Conservation (phyloP, 2,888 invertebrate genomes). For the Clivina fossor region DNA sequence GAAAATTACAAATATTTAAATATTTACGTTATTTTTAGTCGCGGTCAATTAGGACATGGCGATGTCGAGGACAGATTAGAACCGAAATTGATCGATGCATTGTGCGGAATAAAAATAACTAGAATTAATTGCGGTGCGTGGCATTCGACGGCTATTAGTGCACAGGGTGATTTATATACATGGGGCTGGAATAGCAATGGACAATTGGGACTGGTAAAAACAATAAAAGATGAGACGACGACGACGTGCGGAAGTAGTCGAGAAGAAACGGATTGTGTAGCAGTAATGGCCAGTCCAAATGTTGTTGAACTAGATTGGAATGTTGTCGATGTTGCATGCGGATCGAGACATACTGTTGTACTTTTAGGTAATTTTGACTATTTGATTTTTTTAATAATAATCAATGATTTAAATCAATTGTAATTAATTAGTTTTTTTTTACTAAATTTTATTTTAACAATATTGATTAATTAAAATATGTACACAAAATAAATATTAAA, state of each 20-base stretch:
- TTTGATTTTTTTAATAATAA: no score
- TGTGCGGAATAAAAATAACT: conserved; percentile 73
- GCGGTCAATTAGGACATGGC: conserved; percentile 86
- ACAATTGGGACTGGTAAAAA: conserved; percentile 73
- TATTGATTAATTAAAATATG: conserved; percentile 27
- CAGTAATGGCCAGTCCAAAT: conserved; percentile 55
- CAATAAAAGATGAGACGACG: no score
- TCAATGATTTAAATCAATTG: no score
- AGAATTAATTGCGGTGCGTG: conserved; percentile 81
- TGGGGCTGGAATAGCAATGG: conserved; percentile 94
- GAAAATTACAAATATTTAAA: not conserved
- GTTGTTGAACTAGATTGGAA: conserved; percentile 56
- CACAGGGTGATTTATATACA: conserved; percentile 78
- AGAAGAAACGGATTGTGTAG: conserved; percentile 49
- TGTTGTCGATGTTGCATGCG: conserved; percentile 66
- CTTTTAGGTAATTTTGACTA: no score
- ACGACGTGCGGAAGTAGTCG: no score
- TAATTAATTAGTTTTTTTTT: no score
- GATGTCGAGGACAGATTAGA: conserved; percentile 62
- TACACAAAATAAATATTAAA: not conserved
- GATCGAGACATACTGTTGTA: conserved; percentile 73
- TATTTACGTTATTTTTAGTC: conserved; percentile 56
- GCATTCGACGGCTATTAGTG: conserved; percentile 80
- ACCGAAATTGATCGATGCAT: conserved; percentile 69
- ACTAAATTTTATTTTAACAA: no score